A percentile compares a stretch with the other conserved stretches of the same genome.
phyloP scores from a whole-genome alignment of 2,113 vertebrate genomes.

The Lophius piscatorius region DNA sequence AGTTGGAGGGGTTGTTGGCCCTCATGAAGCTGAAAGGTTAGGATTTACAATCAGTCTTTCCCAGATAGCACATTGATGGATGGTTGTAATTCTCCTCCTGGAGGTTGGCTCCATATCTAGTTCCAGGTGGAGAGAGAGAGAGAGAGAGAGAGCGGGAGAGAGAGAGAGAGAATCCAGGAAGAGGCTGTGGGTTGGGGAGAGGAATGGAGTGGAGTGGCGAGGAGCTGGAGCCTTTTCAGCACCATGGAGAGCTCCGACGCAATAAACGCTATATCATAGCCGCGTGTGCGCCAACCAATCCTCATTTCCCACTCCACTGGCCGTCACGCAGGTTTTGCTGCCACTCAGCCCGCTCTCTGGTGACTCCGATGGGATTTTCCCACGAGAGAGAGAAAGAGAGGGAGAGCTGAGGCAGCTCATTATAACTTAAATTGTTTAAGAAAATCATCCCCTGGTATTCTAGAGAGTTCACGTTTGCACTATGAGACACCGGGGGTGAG shows the following conservation, averaged over 20 bases:
- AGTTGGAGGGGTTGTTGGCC: constrained; percentile 13
- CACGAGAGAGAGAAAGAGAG: constrained; percentile 23
- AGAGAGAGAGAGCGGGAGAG: too few species aligned
- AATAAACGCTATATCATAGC: constrained; percentile 2
- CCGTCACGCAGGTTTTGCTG: constrained; percentile 56
- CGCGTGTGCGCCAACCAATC: constrained; percentile 36
- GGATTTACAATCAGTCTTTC: constrained; percentile 21
- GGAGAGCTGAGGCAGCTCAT: constrained; percentile 54
- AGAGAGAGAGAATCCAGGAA: background rate
- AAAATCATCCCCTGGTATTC: background rate
- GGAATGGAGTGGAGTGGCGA: background rate
- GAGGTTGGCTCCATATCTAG: constrained; percentile 15
- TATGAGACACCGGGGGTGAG: constrained; percentile 1
- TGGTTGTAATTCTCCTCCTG: constrained; percentile 20
- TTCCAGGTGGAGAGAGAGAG: constrained; percentile 22
- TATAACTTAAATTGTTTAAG: constrained; percentile 54
- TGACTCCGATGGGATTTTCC: constrained; percentile 60
- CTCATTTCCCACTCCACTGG: constrained; percentile 61
- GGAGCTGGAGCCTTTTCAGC: constrained; percentile 56
- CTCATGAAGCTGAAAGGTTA: background rate
- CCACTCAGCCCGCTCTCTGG: constrained; percentile 50
- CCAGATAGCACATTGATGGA: constrained; percentile 35
- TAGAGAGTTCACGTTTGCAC: constrained; percentile 19
- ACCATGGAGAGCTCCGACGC: constrained; percentile 67
- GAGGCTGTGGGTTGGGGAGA: background rate